Evolutionary conservation across 2,888 invertebrate genomes (phyloP), one percentile per base, ranked within the genome.

Genomic region (Hedychridium roseum): DNA sequence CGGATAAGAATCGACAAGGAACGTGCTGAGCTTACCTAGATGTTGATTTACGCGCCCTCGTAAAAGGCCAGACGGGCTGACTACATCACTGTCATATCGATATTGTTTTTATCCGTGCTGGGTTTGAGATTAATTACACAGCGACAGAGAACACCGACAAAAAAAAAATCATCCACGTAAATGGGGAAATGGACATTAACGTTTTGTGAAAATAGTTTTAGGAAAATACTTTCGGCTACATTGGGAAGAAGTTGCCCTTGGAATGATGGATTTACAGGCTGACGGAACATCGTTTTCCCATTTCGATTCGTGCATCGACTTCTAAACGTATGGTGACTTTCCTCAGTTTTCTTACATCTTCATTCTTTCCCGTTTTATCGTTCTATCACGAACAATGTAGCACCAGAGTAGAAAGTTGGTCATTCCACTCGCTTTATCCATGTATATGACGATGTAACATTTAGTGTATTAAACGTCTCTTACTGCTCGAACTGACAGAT

Each of bases 1-100:
- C 37, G 41, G 43, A 62, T 52, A 52, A 50, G 56, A 62, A 59
- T 59, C 52, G 54, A 46, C 54, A 43, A 44, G 54, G 39, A 50
- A 48, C 54, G 51, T 44, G 54, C 39, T 42, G 38, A 39, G 54
- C 43, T 51, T 51, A 47, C 47, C 17, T 27, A 43, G 20, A 11
- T 23, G 17, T 37, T 54, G 54, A 62, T 61, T 62, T 56, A 62
- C 49, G 36, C 27, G 9, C 4, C 35, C 45, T 43, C 47, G 43
- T 59, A 56, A 59, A 50, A 38, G 43, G 36, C 27, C 38, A 36
- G 45, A 45, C 49, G 14, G 28, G 17, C 6, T n/a, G 47, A 49
- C 49, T 53, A 47, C 31, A 36, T 60, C 54, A 34, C 32, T 34
- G 50, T 64, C 54, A 53, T 50, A 60, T 45, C 47, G 49, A 54